Base-by-base conservation (phyloP, 1,140 invertebrate genomes). In the Drosophila littoralis region DNA sequence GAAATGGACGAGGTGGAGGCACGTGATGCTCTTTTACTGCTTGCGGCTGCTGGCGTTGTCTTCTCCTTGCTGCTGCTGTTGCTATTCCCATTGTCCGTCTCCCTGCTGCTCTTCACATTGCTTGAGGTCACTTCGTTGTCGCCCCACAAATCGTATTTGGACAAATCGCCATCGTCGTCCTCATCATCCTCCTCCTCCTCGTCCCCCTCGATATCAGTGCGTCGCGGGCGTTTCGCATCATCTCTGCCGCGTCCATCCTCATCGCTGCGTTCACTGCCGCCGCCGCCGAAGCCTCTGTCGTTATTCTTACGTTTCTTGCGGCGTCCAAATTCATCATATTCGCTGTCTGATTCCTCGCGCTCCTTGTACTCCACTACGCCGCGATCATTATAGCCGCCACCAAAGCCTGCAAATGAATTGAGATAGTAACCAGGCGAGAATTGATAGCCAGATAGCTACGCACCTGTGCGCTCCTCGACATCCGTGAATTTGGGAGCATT, bases 401-500 rank as follows among this genome's bases (percentile, higher is more conserved):
- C 96, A 76, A 97, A 97, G 17, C 96, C 96, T 69, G 54, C 0
- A 74, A 83, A 67, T 96, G 93, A 8, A 7, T 1, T 54, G 6
- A 54, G 9, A 9, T 36, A 1, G n/a, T 6, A 1, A 17, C n/a
- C 5, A 6, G 12, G 10, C 10, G 1, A 2, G 38, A 1, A 5
- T 35, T 0, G 2, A 4, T 7, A 1, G 2, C 7, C 1, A 1
- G 0, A 6, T 32, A n/a, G n/a, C 17, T 50, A 93, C 85, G 92
- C 91, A 81, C 94, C 94, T 33, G 93, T 93, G 63, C 96, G 93
- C 90, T 96, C 95, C 92, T 97, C 96, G 50, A 98, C 95, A 93
- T 98, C 98, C 2, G 97, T 97, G 93, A 98, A 97, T 93, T 99
- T 99, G 1, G 98, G 98, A 1, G 98, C 97, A 94, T 99, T 99